A percentile compares a stretch with the other conserved stretches of the same genome.
Conservation (phyloP, 2,888 invertebrate species). For the Holacanthella duospinosa region DNA sequence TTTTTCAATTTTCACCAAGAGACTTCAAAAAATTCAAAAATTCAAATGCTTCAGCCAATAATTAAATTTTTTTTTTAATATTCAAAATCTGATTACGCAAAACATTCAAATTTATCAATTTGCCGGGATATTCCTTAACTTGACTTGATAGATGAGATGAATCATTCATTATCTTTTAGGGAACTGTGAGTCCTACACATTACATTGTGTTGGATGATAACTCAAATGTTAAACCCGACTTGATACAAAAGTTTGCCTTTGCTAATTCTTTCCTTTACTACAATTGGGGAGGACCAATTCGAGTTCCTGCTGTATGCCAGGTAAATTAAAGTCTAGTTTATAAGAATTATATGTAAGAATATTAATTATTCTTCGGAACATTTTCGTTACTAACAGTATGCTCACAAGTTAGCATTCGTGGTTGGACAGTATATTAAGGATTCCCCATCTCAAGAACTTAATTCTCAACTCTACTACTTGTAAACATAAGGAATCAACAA, state of each 20-base stretch:
- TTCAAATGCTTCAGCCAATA: no score
- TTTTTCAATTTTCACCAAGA: no score
- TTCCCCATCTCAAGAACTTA: conserved; percentile 9
- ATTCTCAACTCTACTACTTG: conserved; percentile 24
- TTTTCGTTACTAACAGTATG: conserved; percentile 53
- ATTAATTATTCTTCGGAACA: neutral
- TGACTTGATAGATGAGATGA: no score
- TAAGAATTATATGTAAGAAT: neutral
- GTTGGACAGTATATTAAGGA: conserved; percentile 62
- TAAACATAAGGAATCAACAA: no score
- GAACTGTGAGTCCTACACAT: conserved; percentile 84
- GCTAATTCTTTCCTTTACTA: conserved; percentile 83
- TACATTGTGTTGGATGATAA: conserved; percentile 69
- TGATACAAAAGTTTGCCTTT: conserved; percentile 72
- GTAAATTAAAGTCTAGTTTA: no score
- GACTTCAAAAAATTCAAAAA: no score
- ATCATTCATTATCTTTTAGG: conserved; percentile 50
- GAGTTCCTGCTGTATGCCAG: conserved; percentile 80
- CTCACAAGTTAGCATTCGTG: conserved; percentile 79
- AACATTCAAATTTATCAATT: neutral
- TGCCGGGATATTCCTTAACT: neutral
- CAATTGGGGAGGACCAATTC: conserved; percentile 89
- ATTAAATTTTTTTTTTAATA: neutral
- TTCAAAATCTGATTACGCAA: neutral
- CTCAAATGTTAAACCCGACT: conserved; percentile 58